Evolutionary conservation across 2,888 invertebrate species (phyloP).

Genomic region (Mimas tiliae): DNA sequence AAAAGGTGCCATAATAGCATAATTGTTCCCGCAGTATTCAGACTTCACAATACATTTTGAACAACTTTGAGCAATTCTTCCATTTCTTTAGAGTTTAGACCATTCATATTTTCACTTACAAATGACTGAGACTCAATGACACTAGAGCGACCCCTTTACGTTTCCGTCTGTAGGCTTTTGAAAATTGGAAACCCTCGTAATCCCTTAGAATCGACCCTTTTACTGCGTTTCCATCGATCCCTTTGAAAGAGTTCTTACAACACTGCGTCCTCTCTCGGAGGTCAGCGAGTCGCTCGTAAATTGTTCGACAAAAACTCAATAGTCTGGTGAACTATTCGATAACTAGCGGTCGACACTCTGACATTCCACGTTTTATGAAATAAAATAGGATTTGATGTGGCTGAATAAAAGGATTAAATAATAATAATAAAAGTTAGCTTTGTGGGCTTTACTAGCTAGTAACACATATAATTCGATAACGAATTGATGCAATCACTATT

Average conservation of each 20-base stretch:
- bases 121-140: conserved; percentile 34
- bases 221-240: conserved; percentile 48
- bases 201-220: conserved; percentile 42
- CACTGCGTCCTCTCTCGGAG: conserved; percentile 45
- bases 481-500: no score
- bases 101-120: conserved; percentile 19
- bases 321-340: conserved; percentile 51
- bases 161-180: conserved; percentile 40
- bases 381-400: not conserved
- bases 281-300: conserved; percentile 52
- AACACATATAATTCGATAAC: no score
- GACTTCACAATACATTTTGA: not conserved
- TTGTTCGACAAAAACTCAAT: conserved; percentile 50
- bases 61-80: not conserved
- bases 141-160: conserved; percentile 29
- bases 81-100: not conserved
- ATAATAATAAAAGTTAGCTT: not conserved
- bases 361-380: conserved; percentile 26
- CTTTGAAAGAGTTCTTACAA: conserved; percentile 35
- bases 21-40: not conserved
- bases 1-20: not conserved
- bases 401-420: not conserved
- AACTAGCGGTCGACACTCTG: conserved; percentile 38
- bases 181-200: conserved; percentile 43
- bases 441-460: no score